Evolutionary conservation across 1,140 invertebrate genomes (phyloP), one percentile per base, ranked within the genome.

Genomic region (Palaemon carinicauda): DNA sequence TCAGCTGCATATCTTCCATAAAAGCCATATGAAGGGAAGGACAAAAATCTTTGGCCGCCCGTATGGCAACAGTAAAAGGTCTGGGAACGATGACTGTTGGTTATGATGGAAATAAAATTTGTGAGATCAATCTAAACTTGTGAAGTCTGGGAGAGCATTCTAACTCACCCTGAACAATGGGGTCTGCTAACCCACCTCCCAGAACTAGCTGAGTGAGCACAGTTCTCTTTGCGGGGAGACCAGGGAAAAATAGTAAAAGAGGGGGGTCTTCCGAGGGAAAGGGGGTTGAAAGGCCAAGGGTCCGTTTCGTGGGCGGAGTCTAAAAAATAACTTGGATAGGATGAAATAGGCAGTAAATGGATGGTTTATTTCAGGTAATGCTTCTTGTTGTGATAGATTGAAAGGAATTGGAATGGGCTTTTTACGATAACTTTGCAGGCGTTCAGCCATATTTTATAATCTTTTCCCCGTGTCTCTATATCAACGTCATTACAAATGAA

Each of bases 51-150:
- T 1, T 17, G 52, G 51, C 31, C 65, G 41, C 12, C 31, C 50
- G 65, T 80, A 80, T 79, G 83, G 83, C 83, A 86, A 86, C 83
- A 86, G 77, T 80, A 52, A 80, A 84, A 82, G 80, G 83, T 73
- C 77, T 80, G 83, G 83, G 83, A 86, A 86, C 79, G 77, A 80
- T 86, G 83, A 74, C 83, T 80, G 83, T 86, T 86, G 83, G 83
- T 86, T 86, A 86, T 86, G 83, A 86, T 86, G 83, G 83, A 86
- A 86, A 86, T 86, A 86, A 86, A 86, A 86, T 80, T 86, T 86
- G 77, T 50, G 77, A 86, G 83, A 86, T 86, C 83, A 86, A 86
- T 86, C 83, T 86, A 86, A 86, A 86, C 77, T 86, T 86, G 83
- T 80, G 83, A 86, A 86, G 83, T 86, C 83, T 52, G 77, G 77